Percentiles rank a stretch among this genome's conserved stretches.
These are phyloP conservation scores for Anomalospiza imberbis DNA, from an alignment of 2,797 vertebrate species.

Conservation along the genomic window DNA sequence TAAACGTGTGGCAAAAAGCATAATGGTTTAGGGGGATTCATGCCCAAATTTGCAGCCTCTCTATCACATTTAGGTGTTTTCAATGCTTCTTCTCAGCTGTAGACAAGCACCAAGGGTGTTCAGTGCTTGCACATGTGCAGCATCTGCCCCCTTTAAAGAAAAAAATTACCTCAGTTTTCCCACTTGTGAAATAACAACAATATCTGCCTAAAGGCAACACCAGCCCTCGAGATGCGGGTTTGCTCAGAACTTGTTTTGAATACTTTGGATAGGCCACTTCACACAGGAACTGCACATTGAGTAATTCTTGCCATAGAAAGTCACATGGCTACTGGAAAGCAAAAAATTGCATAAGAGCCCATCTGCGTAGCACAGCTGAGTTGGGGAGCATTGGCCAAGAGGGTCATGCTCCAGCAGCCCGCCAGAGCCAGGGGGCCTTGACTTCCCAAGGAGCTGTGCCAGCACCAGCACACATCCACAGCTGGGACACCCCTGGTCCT, in stretches of 20 bases:
- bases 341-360: not conserved
- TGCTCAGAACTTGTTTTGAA: constrained; percentile 25
- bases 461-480: not conserved
- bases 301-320: constrained; percentile 3
- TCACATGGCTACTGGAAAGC: constrained; percentile 6
- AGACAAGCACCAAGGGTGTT: not conserved
- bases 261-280: not conserved
- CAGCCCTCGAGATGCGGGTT: not conserved
- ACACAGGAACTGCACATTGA: constrained; percentile 44
- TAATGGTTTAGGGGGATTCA: not conserved
- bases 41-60: not conserved
- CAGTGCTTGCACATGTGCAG: not conserved
- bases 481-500: not conserved
- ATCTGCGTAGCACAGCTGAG: accelerated
- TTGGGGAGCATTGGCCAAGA: not conserved
- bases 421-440: accelerated
- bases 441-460: not conserved
- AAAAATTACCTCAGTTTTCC: not conserved
- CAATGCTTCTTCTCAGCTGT: not conserved
- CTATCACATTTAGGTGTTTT: not conserved
- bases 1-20: not conserved
- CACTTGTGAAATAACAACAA: not conserved
- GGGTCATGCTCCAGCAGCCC: not conserved
- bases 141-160: not conserved
- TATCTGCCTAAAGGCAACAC: not conserved